Evolutionary conservation across 2,888 invertebrate species (phyloP), one percentile per base, ranked within the genome.

Genomic region (Boloria euphrosyne): DNA sequence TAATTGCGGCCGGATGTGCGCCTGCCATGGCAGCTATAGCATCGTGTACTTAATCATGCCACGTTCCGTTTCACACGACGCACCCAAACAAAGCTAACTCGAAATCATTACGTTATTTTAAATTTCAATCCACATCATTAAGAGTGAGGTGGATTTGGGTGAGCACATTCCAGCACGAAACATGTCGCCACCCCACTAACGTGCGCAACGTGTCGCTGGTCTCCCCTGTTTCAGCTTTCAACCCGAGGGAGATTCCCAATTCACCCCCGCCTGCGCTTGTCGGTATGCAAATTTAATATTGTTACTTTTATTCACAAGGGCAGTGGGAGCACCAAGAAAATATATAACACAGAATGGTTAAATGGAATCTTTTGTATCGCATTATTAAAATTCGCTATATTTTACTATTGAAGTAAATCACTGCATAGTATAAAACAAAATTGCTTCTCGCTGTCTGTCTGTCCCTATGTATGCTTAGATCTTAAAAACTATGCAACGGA

Each of bases 251-350:
- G 60, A 58, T n/a, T 22, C 51, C 53, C 60, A 6, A 4, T 16
- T 16, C 31, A 31, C 47, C 63, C 68, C 53, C 17, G 47, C 57
- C 50, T 55, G 31, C 70, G 83, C 77, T 81, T 71, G 83, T 77
- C 81, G 83, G 79, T 84, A 89, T 89, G 89, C 86, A 90, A 90
- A 91, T 90, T 88, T 89, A 84, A 89, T 87, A 82, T 83, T 85
- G 85, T 87, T 88, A 87, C 85, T 89, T 86, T 88, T 87, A 87
- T 85, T 71, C 77, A 87, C 90, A 89, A 90, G 90, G 90, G 87
- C 89, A 91, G 84, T 86, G 82, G 86, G 85, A 74, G 62, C 62
- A 70, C 65, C 68, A 71, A 64, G 58, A 64, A 61, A 61, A 47
- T 60, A 55, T 50, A 18, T 65, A 66, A 13, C 18, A 38, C 17